phyloP scores from a whole-genome alignment of 2,113 vertebrate genomes.

The Chloropsis hardwickii region DNA sequence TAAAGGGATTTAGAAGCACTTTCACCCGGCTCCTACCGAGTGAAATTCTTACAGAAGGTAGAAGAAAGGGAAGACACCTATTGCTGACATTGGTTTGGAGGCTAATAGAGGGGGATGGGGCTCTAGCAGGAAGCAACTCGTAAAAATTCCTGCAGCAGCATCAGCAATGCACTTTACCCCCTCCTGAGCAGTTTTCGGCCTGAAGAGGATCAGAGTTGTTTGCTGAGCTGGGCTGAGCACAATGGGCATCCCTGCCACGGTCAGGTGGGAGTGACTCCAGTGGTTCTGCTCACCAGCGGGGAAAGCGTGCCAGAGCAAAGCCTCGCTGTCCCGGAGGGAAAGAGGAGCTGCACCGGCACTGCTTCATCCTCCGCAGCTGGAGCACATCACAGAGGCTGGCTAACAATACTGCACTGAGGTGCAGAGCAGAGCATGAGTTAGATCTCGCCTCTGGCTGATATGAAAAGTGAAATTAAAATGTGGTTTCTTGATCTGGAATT shows the following conservation, averaged over 20 bases:
- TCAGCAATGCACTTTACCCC: neutral
- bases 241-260: neutral
- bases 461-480: neutral
- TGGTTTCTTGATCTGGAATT: neutral
- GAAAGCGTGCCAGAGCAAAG: neutral
- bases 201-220: neutral
- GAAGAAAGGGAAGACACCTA: neutral
- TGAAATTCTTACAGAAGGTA: neutral
- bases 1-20: neutral
- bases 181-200: neutral
- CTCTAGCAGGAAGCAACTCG: neutral
- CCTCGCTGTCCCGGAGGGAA: accelerated
- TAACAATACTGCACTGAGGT: neutral
- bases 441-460: accelerated
- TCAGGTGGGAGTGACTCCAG: neutral
- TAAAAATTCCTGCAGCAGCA: neutral
- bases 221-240: neutral
- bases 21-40: accelerated
- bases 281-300: accelerated
- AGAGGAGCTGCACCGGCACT: accelerated
- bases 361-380: neutral
- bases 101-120: neutral
- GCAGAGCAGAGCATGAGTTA: neutral
- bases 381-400: neutral
- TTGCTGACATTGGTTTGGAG: neutral